Base-by-base conservation (phyloP, 2,888 invertebrate genomes). In the Scaptomyza polygonia region DNA sequence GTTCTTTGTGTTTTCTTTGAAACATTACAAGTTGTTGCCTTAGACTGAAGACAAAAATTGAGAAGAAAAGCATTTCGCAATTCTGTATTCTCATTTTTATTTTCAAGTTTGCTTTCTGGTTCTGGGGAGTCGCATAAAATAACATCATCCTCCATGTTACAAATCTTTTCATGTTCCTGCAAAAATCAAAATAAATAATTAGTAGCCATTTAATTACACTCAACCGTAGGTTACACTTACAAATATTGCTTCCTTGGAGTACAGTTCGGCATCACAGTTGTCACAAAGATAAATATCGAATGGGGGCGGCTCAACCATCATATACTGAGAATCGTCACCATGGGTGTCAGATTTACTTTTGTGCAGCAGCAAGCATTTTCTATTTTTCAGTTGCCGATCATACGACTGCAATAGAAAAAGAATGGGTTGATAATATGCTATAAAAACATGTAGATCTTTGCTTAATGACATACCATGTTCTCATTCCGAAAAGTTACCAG, bases 401-500 rank as follows among this genome's bases (percentile, higher is more conserved):
- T 92, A 92, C 32, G 91, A 89, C 91, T 92, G 58, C 9, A 82
- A 85, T 32, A 21, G 55, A 58, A 54, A 8, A 43, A 65, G 18
- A n/a, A 9, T 12, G 21, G 0, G 11, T 39, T 39, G 8, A 9
- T 39, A 1, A 39, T 39, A 16, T 6, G 18, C 8, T n/a, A 1
- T 30, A 2, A 9, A 9, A 7, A 12, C 7, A 16, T n/a, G 0
- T 5, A 12, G 18, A 25, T 7, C 21, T 9, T 51, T 29, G 4
- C 36, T 34, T 3, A 25, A 3, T 14, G 1, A n/a, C 90, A 93
- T 88, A 94, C 94, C 92, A 95, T 93, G 88, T 95, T 95, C 88
- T 95, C 95, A 92, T 95, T 95, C 49, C 95, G 93, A 91, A 96
- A 95, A 69, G 96, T 96, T 18, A 95, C 95, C 62, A 95, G 90